These are phyloP conservation scores for Drosophila kanekoi DNA, from an alignment of 2,888 invertebrate genomes.

Conservation along the genomic window DNA sequence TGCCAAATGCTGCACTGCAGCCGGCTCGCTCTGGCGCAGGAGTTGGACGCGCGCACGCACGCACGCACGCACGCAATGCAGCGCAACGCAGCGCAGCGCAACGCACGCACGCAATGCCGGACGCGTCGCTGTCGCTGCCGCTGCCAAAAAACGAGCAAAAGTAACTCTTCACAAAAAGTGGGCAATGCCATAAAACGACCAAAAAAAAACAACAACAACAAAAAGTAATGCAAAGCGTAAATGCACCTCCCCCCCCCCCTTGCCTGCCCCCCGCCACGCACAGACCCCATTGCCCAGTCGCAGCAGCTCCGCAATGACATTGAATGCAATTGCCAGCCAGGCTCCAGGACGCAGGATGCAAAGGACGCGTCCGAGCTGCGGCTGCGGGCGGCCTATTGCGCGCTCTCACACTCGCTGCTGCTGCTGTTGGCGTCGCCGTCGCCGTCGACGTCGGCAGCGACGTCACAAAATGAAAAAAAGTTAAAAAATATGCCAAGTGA, in stretches of 20 bases:
- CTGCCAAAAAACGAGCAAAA: constrained; percentile 56
- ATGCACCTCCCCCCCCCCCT: neutral
- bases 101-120: constrained; percentile 7
- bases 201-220: constrained; percentile 18
- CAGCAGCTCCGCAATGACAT: constrained; percentile 60
- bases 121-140: constrained; percentile 7
- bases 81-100: constrained; percentile 35
- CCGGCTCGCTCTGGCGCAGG: constrained; percentile 68
- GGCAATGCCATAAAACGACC: constrained; percentile 3
- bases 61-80: constrained; percentile 19
- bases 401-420: constrained; percentile 13
- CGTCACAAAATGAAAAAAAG: constrained; percentile 21
- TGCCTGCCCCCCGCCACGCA: no score
- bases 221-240: constrained; percentile 21
- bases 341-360: constrained; percentile 3
- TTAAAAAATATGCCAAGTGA: constrained; percentile 74
- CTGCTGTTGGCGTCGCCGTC: no score
- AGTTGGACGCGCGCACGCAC: constrained; percentile 39
- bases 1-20: constrained; percentile 45
- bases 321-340: constrained; percentile 58
- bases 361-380: constrained; percentile 12
- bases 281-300: no score
- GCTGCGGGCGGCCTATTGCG: constrained; percentile 46
- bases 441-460: constrained; percentile 11
- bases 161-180: constrained; percentile 42